Percentiles rank a stretch among this genome's conserved stretches.
These are phyloP conservation scores for Lanius collurio DNA, from an alignment of 2,113 vertebrate species.

Conservation along the genomic window DNA sequence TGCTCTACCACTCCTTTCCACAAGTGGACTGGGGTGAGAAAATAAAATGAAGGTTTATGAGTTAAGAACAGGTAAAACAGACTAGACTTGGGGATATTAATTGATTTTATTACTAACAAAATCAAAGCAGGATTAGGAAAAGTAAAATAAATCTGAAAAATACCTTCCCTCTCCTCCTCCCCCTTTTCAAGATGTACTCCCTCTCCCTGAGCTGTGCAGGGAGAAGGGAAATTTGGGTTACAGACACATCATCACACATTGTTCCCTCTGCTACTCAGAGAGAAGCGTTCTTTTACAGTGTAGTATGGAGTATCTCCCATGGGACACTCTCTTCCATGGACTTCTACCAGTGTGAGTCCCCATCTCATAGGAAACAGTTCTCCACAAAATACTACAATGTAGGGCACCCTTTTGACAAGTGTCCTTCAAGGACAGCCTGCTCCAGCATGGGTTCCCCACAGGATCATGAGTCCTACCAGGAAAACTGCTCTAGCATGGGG, in stretches of 20 bases:
- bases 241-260: not conserved
- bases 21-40: not conserved
- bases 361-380: not conserved
- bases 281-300: not conserved
- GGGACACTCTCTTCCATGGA: not conserved
- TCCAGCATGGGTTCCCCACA: not conserved
- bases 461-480: not conserved
- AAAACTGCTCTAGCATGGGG: not conserved
- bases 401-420: not conserved
- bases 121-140: not conserved
- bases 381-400: not conserved
- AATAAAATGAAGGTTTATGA: not conserved
- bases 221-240: not conserved
- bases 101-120: not conserved
- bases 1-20: not conserved
- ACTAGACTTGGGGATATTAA: not conserved
- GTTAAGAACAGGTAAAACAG: not conserved
- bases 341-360: no score
- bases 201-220: not conserved
- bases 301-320: not conserved
- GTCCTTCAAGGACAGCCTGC: not conserved
- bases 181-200: not conserved
- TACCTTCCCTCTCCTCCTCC: no score
- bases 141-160: not conserved
- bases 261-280: rapidly evolving